Base-by-base conservation (phyloP, 2,797 vertebrate genomes). In the Gephyroberyx darwinii region DNA sequence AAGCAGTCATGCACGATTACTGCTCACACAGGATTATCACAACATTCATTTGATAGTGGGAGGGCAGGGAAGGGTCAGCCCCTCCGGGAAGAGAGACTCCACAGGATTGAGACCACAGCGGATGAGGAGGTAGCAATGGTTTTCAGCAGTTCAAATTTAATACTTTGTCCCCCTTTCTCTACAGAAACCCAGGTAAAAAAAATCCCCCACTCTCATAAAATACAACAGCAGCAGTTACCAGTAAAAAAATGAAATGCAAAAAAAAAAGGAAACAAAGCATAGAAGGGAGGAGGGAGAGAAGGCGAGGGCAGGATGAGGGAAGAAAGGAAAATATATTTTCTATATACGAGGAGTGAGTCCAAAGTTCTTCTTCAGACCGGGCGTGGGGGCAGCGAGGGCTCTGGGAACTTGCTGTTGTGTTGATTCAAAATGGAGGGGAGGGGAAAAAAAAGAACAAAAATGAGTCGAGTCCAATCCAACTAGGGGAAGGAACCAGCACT, bases 211-310 rank as follows among this genome's bases (percentile, higher is more conserved):
- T 82, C 90, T 94, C 96, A 96, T 97, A 97, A 98, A 99, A 98
- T 97, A 98, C 96, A 96, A 96, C 96, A 97, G 96, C 96, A 97
- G 95, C 96, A 96, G 95, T 95, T 95, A 96, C 96, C 95, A 96
- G 95, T 95, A 95, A 94, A 96, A 95, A 92, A 92, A 96, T 94
- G 93, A 95, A 96, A 96, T 95, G 94, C 94, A 83, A 83, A 73
- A 80, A 75, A 78, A 82, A 78, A 72, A 61, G 85, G 69, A 84
- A 81, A 85, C 82, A 88, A 89, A 92, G 84, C 84, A 84, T 81
- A 85, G 80, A 80, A 63, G 77, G 75, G 84, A 83, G 73, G 76
- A 88, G 74, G 69, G 65, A 73, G 71, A 79, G 61, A 84, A 69
- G 80, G 74, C 51, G 78, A 75, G 77, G 79, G 59, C 63, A 86